phyloP scores from a whole-genome alignment of 2,797 vertebrate species.

The Alauda arvensis region DNA sequence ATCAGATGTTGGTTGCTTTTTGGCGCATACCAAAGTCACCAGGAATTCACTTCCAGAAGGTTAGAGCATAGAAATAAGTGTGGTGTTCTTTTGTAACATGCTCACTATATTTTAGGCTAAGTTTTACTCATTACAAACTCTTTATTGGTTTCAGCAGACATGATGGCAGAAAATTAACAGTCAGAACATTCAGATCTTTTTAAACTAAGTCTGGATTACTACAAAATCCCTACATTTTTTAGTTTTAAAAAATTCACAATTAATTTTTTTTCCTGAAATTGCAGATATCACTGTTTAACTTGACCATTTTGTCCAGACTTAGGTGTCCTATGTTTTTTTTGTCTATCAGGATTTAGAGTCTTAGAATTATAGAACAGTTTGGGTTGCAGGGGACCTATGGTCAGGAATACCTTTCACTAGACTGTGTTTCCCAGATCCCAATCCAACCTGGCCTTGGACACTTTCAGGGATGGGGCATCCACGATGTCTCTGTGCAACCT shows the following conservation, averaged over 20 bases:
- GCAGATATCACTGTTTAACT: background rate
- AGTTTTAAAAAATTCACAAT: background rate
- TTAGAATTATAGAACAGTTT: background rate
- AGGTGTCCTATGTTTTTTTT: background rate
- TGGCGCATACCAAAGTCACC: background rate
- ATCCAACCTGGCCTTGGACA: background rate
- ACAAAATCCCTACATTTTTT: background rate
- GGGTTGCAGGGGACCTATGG: background rate
- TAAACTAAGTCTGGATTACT: background rate
- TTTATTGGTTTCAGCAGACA: background rate
- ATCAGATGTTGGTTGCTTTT: background rate
- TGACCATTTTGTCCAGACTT: background rate
- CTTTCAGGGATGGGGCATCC: background rate
- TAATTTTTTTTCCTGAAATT: background rate
- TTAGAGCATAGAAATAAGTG: background rate
- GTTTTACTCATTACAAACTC: background rate
- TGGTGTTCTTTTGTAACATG: background rate
- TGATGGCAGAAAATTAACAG: background rate
- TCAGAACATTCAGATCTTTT: background rate
- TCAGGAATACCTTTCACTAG: background rate
- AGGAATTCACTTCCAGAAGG: background rate
- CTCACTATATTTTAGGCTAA: background rate
- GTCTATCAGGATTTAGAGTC: background rate
- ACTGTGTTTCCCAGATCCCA: accelerated
- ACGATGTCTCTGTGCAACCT: background rate